Conservation (phyloP, 2,113 vertebrate species). For the Aphelocoma coerulescens region DNA sequence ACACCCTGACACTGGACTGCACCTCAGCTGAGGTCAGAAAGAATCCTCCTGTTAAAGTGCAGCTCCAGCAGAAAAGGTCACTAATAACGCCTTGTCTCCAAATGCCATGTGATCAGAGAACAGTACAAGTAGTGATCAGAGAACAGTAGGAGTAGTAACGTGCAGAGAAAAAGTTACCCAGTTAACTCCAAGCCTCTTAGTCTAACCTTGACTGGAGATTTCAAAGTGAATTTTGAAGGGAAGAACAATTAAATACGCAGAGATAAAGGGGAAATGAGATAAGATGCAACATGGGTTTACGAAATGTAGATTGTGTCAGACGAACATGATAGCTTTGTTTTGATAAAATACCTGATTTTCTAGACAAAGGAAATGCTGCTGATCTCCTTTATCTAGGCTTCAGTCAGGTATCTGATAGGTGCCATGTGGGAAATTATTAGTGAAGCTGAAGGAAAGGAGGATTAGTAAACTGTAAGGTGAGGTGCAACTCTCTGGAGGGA, state of each 20-base stretch:
- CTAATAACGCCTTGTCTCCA: background rate
- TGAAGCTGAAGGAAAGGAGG: constrained; percentile 23
- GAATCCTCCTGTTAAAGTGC: background rate
- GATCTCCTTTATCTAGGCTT: constrained; percentile 51
- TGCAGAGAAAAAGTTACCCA: background rate
- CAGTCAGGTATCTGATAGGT: constrained; percentile 54
- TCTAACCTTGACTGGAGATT: constrained; percentile 21
- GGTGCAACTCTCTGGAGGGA: constrained; percentile 1
- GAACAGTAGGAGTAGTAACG: background rate
- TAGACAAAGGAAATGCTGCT: constrained; percentile 41
- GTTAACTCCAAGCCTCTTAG: background rate
- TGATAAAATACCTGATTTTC: constrained; percentile 58
- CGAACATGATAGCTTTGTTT: constrained; percentile 57
- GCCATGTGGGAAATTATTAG: constrained; percentile 30
- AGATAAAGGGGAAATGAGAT: constrained; percentile 59
- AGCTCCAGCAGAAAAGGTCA: background rate
- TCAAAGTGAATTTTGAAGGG: constrained; percentile 37
- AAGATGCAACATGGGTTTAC: constrained; percentile 50
- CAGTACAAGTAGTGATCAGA: background rate
- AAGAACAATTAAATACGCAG: constrained; percentile 57
- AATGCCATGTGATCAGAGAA: background rate
- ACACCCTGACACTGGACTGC: background rate
- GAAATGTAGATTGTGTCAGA: constrained; percentile 35
- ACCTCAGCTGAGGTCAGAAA: background rate
- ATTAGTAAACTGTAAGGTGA: constrained; percentile 40